These are phyloP conservation scores for Hirundo rustica DNA, from an alignment of 2,797 vertebrate genomes.

Conservation along the genomic window DNA sequence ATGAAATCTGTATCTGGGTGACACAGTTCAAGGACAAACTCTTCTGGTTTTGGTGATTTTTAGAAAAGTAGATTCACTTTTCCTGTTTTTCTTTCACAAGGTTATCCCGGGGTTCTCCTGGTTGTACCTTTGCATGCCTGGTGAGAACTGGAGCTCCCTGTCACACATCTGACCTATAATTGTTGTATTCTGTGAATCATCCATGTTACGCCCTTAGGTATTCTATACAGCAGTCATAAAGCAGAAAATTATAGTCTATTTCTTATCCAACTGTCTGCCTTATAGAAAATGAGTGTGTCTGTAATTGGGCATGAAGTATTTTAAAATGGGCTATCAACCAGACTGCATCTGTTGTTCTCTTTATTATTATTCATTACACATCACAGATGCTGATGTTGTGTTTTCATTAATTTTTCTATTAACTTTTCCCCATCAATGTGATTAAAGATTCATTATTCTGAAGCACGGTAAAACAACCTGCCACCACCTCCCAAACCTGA, in stretches of 20 bases:
- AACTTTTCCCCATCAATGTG: constrained; percentile 52
- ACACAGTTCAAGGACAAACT: background rate
- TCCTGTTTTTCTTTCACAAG: background rate
- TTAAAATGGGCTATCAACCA: constrained; percentile 52
- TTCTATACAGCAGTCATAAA: background rate
- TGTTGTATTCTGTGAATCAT: background rate
- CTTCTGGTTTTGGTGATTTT: background rate
- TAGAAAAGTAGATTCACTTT: background rate
- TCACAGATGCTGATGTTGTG: constrained; percentile 20
- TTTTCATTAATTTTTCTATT: constrained; percentile 74
- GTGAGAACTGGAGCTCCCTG: background rate
- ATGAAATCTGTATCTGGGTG: background rate
- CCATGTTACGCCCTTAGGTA: background rate
- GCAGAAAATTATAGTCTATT: constrained; percentile 26
- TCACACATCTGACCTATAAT: background rate
- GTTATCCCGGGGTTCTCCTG: background rate
- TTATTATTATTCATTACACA: constrained; percentile 48
- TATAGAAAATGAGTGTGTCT: constrained; percentile 34
- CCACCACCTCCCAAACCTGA: background rate
- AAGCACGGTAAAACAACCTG: constrained; percentile 26
- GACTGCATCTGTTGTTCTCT: constrained; percentile 54
- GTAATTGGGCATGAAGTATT: constrained; percentile 63
- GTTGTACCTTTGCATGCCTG: background rate
- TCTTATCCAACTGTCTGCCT: constrained; percentile 4
- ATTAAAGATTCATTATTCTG: constrained; percentile 68